Evolutionary conservation across 2,113 vertebrate genomes (phyloP), one percentile per base, ranked within the genome.

Genomic region (Pristiophorus japonicus): DNA sequence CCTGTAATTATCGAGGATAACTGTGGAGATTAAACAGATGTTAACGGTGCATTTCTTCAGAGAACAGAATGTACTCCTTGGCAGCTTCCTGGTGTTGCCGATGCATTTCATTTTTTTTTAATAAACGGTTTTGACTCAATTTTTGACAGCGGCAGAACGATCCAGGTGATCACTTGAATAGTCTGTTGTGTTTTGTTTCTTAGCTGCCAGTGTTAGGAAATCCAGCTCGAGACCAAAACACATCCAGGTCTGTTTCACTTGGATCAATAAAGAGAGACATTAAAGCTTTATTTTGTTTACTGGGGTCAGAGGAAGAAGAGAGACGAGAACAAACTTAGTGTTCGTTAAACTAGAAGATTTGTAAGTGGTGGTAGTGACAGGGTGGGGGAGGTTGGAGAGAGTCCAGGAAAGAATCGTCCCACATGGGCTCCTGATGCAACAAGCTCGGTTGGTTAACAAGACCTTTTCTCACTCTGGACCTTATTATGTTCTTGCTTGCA

Each of bases 1-100:
- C 14, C 45, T 70, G 93, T 27, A 67, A 47, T 73, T 67, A 94
- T 94, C 66, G 1, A 45, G 91, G 63, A 45, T 94, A 94, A 70
- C 63, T 47, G 65, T 94, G 92, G 93, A 94, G 93, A 94, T 45
- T 70, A 73, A 94, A 94, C 93, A 73, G 66, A 70, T 34, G 93
- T 70, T 30, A 94, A 27, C 42, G 16, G 65, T 94, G 93, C 7
- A 94, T 73, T 45, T 47, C 42, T 70, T 94, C 66, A 51, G 45
- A 20, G 65, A 70, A 70, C 38, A 11, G 93, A 94, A 10, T 51
- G 93, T 70, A 70, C 65, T 34, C 65, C 34, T 59, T 94, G 93
- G 27, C 93, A 94, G 93, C 45, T 73, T 38, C 65, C 34, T 73
- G 38, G 22, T 70, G 65, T 18, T 47, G 65, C 8, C 8, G 87